Conservation (phyloP, 2,888 invertebrate genomes). For the Phaedon cochleariae region DNA sequence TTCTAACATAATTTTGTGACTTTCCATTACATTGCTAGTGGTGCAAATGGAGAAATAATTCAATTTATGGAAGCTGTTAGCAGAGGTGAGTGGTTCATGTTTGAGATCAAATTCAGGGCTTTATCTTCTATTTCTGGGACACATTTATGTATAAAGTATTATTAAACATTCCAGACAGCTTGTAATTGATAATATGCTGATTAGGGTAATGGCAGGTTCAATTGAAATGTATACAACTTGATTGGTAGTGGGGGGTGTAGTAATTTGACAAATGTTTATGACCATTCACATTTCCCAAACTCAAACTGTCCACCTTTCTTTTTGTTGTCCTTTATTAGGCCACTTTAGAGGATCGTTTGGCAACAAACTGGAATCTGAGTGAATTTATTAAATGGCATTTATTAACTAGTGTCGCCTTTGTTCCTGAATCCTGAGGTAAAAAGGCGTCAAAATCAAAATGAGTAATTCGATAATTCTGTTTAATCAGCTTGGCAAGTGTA, state of each 20-base stretch:
- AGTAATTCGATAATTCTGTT: constrained; percentile 5
- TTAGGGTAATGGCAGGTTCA: constrained; percentile 55
- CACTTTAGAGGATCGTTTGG: constrained; percentile 20
- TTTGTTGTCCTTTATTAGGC: constrained; percentile 6
- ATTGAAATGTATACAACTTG: constrained; percentile 57
- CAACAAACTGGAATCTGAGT: constrained; percentile 12
- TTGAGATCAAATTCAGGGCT: constrained; percentile 20
- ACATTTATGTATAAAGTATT: neutral
- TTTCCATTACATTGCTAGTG: constrained; percentile 22
- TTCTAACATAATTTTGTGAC: constrained; percentile 27
- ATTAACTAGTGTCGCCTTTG: constrained; percentile 29
- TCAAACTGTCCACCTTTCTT: constrained; percentile 42
- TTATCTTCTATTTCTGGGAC: neutral
- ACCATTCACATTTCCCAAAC: no score
- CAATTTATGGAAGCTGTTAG: constrained; percentile 54
- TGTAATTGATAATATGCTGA: constrained; percentile 41
- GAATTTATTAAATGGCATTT: constrained; percentile 20
- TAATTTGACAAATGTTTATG: constrained; percentile 55
- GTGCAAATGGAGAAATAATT: constrained; percentile 28
- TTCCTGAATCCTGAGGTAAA: constrained; percentile 27
- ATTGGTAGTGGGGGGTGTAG: constrained; percentile 49
- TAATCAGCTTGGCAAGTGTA: constrained; percentile 7
- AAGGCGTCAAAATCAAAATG: constrained; percentile 33
- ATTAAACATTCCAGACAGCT: neutral
- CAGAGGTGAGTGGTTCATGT: constrained; percentile 49